A percentile compares a stretch with the other conserved stretches of the same genome.
Evolutionary conservation across 2,888 invertebrate genomes (phyloP).

Genomic region (Poecilobothrus nobilitatus): DNA sequence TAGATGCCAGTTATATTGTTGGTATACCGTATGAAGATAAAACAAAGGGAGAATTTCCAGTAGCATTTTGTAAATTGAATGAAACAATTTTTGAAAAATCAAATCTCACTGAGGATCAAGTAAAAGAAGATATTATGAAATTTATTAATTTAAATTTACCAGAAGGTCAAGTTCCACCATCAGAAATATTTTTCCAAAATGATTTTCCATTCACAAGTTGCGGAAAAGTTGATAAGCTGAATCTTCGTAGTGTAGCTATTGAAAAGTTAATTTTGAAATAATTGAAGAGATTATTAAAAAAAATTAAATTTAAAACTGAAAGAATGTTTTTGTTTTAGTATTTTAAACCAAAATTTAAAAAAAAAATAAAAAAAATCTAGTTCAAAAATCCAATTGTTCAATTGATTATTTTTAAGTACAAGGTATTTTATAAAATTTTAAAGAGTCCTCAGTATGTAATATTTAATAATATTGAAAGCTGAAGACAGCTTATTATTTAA

Average conservation of each 20-base stretch:
- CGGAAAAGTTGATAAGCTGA: background rate
- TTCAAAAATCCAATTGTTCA: too few species aligned
- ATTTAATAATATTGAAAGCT: too few species aligned
- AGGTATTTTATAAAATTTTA: too few species aligned
- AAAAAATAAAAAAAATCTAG: too few species aligned
- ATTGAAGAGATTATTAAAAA: background rate
- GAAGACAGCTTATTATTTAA: too few species aligned
- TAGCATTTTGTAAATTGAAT: background rate
- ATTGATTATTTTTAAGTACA: too few species aligned
- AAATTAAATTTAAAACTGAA: too few species aligned
- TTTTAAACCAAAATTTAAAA: too few species aligned
- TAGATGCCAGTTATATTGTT: conserved; percentile 12
- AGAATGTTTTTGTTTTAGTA: too few species aligned
- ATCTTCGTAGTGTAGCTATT: background rate
- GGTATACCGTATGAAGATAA: conserved; percentile 14
- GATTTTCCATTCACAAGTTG: background rate
- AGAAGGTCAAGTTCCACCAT: background rate
- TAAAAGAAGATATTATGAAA: background rate
- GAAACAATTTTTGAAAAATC: background rate
- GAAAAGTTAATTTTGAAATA: background rate
- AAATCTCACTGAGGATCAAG: background rate
- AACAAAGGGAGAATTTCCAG: conserved; percentile 16
- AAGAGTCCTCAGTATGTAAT: too few species aligned
- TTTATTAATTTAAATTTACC: background rate
- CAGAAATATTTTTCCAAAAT: background rate